Base-by-base conservation (phyloP, 2,113 vertebrate genomes). In the Cairina moschata region DNA sequence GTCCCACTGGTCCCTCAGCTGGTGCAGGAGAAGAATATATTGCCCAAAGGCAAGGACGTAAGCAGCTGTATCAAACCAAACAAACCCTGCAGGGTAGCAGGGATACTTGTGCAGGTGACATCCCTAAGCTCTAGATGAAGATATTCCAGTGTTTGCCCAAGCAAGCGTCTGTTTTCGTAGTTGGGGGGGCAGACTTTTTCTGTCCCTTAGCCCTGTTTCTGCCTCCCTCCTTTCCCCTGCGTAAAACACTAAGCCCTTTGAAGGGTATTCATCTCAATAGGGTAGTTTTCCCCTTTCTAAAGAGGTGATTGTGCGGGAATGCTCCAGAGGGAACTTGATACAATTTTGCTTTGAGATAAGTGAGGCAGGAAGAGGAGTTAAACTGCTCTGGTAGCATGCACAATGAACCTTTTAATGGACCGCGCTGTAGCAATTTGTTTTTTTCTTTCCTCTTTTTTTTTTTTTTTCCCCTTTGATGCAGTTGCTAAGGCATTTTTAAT, bases 321-420 rank as follows among this genome's bases (percentile, higher is more conserved):
- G 84, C 93, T 96, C 86, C 81, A 87, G 97, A 95, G 96, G 81
- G 78, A 94, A 40, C 71, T 86, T 83, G 88, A 83, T 94, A 90
- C 85, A 95, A 84, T 97, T 96, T 92, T 94, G 85, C 94, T 96
- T 97, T 92, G 89, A 95, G 92, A 97, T 94, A 95, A 96, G 93
- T 78, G 86, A 94, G 91, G 90, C 94, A 93, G 93, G 96, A 95
- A 97, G 93, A 94, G 72, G 86, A 95, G 91, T 97, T 96, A 94
- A 97, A 96, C 92, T 90, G 90, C 97, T 95, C 89, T 84, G 87
- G 86, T 79, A 11, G 23, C 60, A 88, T 95, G 80, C 92, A 91
- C 94, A 97, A 93, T 95, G 96, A 96, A 91, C 71, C 56, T 71
- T 93, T 95, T 97, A 97, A 95, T 88, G 94, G 93, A 60, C 87